Percentiles rank a stretch among this genome's conserved stretches.
These are phyloP conservation scores for Macropis europaea DNA, from an alignment of 2,888 invertebrate genomes.

Conservation along the genomic window DNA sequence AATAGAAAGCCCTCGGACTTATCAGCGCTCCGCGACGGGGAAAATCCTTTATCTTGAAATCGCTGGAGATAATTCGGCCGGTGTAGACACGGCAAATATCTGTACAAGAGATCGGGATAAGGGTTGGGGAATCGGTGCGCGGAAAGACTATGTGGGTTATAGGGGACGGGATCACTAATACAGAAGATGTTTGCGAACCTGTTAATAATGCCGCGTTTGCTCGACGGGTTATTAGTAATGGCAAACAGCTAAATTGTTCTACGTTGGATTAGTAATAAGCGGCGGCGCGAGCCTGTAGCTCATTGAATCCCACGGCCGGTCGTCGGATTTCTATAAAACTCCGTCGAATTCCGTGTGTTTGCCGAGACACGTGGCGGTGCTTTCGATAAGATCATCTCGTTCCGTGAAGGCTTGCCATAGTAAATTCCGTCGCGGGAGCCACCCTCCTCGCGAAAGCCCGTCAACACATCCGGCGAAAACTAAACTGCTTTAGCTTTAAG, in stretches of 20 bases:
- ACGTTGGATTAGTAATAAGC: slow-evolving; percentile 68
- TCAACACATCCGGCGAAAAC: slow-evolving; percentile 78
- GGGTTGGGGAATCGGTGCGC: slow-evolving; percentile 64
- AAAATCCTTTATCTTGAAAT: slow-evolving; percentile 77
- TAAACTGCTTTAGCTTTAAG: slow-evolving; percentile 80
- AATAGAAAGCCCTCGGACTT: no score
- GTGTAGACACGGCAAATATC: slow-evolving; percentile 78
- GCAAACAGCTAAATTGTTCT: slow-evolving; percentile 78
- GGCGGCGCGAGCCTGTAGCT: slow-evolving; percentile 51
- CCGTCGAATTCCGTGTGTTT: slow-evolving; percentile 61
- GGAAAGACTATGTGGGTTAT: slow-evolving; percentile 73
- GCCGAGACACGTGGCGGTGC: slow-evolving; percentile 42
- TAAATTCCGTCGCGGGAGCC: slow-evolving; percentile 52
- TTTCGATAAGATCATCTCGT: slow-evolving; percentile 55
- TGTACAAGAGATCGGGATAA: slow-evolving; percentile 76
- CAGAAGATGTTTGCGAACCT: slow-evolving; percentile 77
- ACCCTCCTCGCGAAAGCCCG: slow-evolving; percentile 47
- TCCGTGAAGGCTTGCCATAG: slow-evolving; percentile 35
- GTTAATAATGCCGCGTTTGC: slow-evolving; percentile 78
- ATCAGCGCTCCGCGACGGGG: slow-evolving; percentile 42
- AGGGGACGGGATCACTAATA: slow-evolving; percentile 75
- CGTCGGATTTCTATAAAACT: slow-evolving; percentile 67
- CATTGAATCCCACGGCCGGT: no score
- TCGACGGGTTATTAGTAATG: slow-evolving; percentile 77
- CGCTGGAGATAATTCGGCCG: slow-evolving; percentile 75